phyloP scores from a whole-genome alignment of 1,140 invertebrate genomes.

The Epicauta chinensis region DNA sequence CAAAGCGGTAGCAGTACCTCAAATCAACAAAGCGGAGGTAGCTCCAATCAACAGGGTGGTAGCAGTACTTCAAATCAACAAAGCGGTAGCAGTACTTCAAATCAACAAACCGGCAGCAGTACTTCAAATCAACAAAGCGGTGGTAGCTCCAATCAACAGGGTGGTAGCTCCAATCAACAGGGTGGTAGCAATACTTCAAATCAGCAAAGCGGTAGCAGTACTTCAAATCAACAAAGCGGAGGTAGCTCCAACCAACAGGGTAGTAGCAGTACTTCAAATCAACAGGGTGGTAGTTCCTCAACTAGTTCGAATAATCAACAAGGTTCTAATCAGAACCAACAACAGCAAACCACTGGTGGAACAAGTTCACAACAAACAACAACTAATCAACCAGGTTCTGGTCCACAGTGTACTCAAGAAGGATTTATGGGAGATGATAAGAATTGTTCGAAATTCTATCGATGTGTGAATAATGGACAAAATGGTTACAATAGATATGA shows the following conservation, averaged over 20 bases:
- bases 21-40: constrained; percentile 16
- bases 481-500: constrained; percentile 53
- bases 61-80: constrained; percentile 4
- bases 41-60: constrained; percentile 5
- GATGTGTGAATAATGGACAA: constrained; percentile 56
- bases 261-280: constrained; percentile 5
- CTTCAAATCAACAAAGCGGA: too few species aligned
- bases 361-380: not conserved
- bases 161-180: constrained; percentile 16
- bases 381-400: not conserved
- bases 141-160: too few species aligned
- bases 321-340: not conserved
- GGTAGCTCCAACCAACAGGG: constrained; percentile 6
- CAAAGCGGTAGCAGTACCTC: not conserved
- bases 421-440: constrained; percentile 52
- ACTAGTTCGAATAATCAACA: not conserved
- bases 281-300: constrained; percentile 7
- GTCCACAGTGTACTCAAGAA: constrained; percentile 41
- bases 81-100: too few species aligned
- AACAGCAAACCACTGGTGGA: not conserved
- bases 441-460: constrained; percentile 61
- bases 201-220: not conserved
- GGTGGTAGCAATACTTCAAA: constrained; percentile 2
- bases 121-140: too few species aligned
- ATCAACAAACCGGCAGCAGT: too few species aligned